Percentiles rank a stretch among this genome's conserved stretches.
Conservation (phyloP, 2,113 vertebrate genomes). For the Hepsetus odoe region DNA sequence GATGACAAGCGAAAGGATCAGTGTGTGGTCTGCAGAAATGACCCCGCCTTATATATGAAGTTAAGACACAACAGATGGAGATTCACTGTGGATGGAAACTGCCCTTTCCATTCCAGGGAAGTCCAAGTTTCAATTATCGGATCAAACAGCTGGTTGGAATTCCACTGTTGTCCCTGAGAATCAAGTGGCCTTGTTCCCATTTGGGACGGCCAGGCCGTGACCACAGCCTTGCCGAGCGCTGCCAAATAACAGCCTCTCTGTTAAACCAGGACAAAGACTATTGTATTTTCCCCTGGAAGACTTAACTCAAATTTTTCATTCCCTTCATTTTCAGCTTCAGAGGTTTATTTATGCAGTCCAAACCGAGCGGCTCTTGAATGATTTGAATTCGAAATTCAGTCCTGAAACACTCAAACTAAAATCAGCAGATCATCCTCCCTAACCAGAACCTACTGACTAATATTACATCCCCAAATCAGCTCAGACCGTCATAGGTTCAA, state of each 20-base stretch:
- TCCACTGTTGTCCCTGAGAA: neutral
- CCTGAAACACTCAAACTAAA: too few relatives aligned
- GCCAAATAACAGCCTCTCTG: constrained; percentile 37
- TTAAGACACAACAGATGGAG: neutral
- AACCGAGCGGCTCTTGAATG: too few relatives aligned
- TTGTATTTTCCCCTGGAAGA: too few relatives aligned
- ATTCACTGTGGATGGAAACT: constrained; percentile 1
- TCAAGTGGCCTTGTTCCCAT: constrained; percentile 5
- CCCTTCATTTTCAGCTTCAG: too few relatives aligned
- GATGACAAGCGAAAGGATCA: neutral
- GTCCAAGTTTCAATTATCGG: neutral
- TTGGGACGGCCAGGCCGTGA: constrained; percentile 27
- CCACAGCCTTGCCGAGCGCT: constrained; percentile 34
- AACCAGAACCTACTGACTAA: too few relatives aligned
- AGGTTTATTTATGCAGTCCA: too few relatives aligned
- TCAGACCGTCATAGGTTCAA: too few relatives aligned
- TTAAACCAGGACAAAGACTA: neutral
- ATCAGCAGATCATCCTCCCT: too few relatives aligned
- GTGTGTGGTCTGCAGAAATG: neutral
- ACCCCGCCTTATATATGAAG: neutral
- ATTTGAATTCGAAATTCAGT: too few relatives aligned
- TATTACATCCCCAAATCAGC: too few relatives aligned
- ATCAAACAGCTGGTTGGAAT: constrained; percentile 13
- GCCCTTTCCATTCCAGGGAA: neutral
- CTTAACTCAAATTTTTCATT: too few relatives aligned